phyloP scores from a whole-genome alignment of 2,113 vertebrate species.

The Stegastes partitus region DNA sequence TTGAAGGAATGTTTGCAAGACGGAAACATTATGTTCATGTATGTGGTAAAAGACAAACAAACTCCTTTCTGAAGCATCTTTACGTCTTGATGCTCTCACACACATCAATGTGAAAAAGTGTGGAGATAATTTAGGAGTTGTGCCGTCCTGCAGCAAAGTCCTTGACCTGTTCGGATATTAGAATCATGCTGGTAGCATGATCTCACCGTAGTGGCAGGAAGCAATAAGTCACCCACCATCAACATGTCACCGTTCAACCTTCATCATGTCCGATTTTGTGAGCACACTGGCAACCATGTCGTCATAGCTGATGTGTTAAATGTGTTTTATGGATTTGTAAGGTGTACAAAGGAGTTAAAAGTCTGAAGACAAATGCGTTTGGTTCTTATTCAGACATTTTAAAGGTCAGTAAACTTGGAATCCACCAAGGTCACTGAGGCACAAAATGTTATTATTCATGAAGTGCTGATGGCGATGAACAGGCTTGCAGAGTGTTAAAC shows the following conservation, averaged over 20 bases:
- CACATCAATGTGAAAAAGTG: not conserved
- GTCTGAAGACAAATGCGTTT: conserved; percentile 38
- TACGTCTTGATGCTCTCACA: not conserved
- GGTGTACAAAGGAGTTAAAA: conserved; percentile 18
- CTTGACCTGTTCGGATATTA: conserved; percentile 58
- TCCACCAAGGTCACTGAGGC: conserved; percentile 56
- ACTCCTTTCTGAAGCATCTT: not conserved
- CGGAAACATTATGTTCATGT: not conserved
- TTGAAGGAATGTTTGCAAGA: conserved; percentile 3
- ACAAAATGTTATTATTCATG: conserved; percentile 65
- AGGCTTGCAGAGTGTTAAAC: conserved; percentile 28
- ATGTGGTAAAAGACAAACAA: not conserved
- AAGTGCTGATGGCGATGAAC: conserved; percentile 49
- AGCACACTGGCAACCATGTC: not conserved
- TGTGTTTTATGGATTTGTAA: not conserved
- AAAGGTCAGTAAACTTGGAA: conserved; percentile 70
- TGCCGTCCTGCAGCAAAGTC: conserved; percentile 29
- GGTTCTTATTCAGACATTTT: conserved; percentile 56
- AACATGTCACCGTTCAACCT: conserved; percentile 52
- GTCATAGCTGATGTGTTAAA: too few relatives aligned
- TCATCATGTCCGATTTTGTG: conserved; percentile 17
- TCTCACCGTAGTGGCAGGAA: conserved; percentile 17
- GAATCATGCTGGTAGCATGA: conserved; percentile 25
- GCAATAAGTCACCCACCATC: conserved; percentile 55
- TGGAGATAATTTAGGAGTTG: conserved; percentile 25